phyloP scores from a whole-genome alignment of 2,113 vertebrate species.

The Ciconia maguari region DNA sequence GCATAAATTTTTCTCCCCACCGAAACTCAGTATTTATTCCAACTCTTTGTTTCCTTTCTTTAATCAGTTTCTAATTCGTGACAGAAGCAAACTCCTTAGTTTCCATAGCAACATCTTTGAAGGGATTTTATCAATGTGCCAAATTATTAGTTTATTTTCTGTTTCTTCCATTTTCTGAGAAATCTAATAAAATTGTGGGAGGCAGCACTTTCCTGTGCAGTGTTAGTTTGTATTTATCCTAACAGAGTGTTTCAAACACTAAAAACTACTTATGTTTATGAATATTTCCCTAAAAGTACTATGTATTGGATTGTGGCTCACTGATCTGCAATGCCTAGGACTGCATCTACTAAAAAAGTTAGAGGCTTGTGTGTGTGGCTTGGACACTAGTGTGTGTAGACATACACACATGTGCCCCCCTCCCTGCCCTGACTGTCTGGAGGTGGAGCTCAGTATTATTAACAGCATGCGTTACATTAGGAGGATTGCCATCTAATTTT shows the following conservation, averaged over 20 bases:
- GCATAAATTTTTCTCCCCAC: background rate
- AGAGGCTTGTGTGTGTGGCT: background rate
- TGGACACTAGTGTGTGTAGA: background rate
- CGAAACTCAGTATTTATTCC: background rate
- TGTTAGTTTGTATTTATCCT: background rate
- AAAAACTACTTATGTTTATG: background rate
- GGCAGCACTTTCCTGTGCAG: background rate
- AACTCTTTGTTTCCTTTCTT: background rate
- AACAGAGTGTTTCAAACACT: background rate
- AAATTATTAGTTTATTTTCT: background rate
- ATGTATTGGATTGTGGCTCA: background rate
- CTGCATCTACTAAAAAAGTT: background rate
- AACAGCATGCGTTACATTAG: background rate
- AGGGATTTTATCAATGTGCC: background rate
- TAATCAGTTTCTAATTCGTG: background rate
- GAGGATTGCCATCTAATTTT: background rate
- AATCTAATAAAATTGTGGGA: background rate
- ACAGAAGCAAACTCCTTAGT: background rate
- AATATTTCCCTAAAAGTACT: background rate
- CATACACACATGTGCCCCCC: accelerated
- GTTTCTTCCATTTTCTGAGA: background rate
- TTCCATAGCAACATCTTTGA: background rate
- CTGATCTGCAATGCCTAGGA: background rate
- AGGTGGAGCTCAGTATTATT: background rate
- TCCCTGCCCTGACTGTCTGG: too few relatives aligned